Evolutionary conservation across 2,888 invertebrate genomes (phyloP), one percentile per base, ranked within the genome.

Genomic region (Pegoplata infirma): DNA sequence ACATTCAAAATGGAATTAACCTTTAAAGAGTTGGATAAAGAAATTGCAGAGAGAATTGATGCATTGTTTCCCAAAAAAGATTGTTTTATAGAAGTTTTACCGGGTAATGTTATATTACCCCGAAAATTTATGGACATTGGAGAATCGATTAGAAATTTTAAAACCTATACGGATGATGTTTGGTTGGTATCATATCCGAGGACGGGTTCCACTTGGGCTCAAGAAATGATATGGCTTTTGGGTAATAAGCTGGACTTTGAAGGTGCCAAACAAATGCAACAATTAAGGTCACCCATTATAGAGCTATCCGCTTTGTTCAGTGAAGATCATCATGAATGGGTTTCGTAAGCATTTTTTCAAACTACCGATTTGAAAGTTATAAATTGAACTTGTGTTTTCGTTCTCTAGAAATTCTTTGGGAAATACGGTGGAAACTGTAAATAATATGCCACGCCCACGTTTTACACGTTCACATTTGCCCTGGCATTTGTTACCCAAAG

Each of bases 191-290:
- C 97, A 8, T 97, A 94, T 90, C 97, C 97, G 0, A 92, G 97
- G 84, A 96, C 97, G 83, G 97, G 97, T 12, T 97, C 97, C 19
- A 97, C 97, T 0, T 98, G 97, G 97, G 93, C 95, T 0, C 97
- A 97, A 86, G 97, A 98, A 91, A 96, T 98, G 93, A 93, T 96
- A 2, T 98, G 97, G 95, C 91, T 97, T n/a, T 92, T 98, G 74
- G 93, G 94, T 3, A 94, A 96, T 83, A 92, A 94, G 83, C 90
- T 96, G 80, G 93, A 98, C 86, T 95, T 93, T 84, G 93, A 94
- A 84, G 92, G 92, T 19, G 95, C 96, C 0, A 93, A 92, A 84
- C 92, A 92, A 76, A 82, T 88, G 55, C 84, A 87, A 14, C 84
- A 83, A 53, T 16, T 85, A 25, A 91, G 96, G 53, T 94, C 94